Evolutionary conservation across 2,797 vertebrate genomes (phyloP).

Genomic region (Pseudotriccus pelzelni): DNA sequence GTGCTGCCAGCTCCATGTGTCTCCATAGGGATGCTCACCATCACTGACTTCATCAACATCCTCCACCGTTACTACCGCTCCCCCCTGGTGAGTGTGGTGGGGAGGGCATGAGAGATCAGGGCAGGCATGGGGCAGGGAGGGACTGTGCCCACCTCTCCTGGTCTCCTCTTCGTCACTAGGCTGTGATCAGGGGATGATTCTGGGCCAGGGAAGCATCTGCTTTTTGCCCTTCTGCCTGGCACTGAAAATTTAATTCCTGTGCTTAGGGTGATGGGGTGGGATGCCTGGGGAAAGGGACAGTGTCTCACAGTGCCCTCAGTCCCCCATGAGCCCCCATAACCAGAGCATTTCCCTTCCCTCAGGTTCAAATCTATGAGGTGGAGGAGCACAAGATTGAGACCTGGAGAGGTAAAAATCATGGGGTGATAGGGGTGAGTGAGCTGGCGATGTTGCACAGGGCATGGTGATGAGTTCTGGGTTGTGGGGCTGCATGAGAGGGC

Average conservation of each 20-base stretch:
- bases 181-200: not conserved
- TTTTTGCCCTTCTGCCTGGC: not conserved
- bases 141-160: not conserved
- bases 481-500: not conserved
- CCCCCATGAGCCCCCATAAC: not conserved
- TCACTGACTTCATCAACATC: conserved; percentile 98
- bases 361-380: conserved; percentile 98
- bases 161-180: not conserved
- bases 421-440: no score
- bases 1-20: not conserved
- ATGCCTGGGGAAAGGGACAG: not conserved
- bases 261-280: not conserved
- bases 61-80: conserved; percentile 96
- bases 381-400: conserved; percentile 98
- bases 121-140: not conserved
- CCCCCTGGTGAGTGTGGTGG: conserved; percentile 83
- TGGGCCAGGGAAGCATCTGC: no score
- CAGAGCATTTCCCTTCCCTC: not conserved
- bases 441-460: not conserved
- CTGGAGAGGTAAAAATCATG: conserved; percentile 86
- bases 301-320: not conserved
- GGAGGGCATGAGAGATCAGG: rapidly evolving
- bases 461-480: not conserved
- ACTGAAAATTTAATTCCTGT: not conserved
- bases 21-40: conserved; percentile 93